These are phyloP conservation scores for Habroteleia sp. DNA, from an alignment of 2,888 invertebrate genomes.

Conservation along the genomic window DNA sequence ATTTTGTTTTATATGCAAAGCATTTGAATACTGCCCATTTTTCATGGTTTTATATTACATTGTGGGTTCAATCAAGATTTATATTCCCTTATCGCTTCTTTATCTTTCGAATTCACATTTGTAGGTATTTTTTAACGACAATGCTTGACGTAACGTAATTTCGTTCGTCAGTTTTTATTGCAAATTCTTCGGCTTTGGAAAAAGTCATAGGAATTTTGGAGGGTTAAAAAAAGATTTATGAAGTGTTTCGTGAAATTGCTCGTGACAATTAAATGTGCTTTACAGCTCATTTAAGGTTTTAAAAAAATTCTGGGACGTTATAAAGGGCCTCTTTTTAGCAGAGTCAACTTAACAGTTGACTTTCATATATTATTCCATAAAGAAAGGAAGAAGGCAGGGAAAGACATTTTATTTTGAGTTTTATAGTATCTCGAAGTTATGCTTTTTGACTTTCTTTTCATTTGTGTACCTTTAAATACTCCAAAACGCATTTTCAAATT, in stretches of 20 bases:
- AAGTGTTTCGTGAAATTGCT: slow-evolving; percentile 7
- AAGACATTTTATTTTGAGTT: too few species aligned
- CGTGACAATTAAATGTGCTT: slow-evolving; percentile 12
- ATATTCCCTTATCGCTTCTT: slow-evolving; percentile 24
- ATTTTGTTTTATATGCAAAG: slow-evolving; percentile 35
- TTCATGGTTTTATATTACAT: slow-evolving; percentile 24
- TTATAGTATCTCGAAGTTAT: too few species aligned
- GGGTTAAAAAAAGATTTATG: slow-evolving; percentile 4
- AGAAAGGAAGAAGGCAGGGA: too few species aligned
- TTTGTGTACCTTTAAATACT: too few species aligned
- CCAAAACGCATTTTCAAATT: too few species aligned
- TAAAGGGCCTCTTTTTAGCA: too few species aligned
- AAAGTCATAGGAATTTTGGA: slow-evolving; percentile 10
- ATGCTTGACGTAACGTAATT: slow-evolving; percentile 10
- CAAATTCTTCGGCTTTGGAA: slow-evolving; percentile 20
- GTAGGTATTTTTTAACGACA: not conserved
- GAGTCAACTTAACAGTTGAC: too few species aligned
- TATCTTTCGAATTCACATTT: slow-evolving; percentile 22
- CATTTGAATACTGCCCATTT: slow-evolving; percentile 12
- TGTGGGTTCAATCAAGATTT: slow-evolving; percentile 17
- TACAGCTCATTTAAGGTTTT: slow-evolving; percentile 1
- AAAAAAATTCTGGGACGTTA: too few species aligned
- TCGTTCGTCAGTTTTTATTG: slow-evolving; percentile 6
- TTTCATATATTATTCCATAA: too few species aligned
- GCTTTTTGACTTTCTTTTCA: too few species aligned